Evolutionary conservation across 2,888 invertebrate genomes (phyloP), one percentile per base, ranked within the genome.

Genomic region (Dicyrtomina minuta): DNA sequence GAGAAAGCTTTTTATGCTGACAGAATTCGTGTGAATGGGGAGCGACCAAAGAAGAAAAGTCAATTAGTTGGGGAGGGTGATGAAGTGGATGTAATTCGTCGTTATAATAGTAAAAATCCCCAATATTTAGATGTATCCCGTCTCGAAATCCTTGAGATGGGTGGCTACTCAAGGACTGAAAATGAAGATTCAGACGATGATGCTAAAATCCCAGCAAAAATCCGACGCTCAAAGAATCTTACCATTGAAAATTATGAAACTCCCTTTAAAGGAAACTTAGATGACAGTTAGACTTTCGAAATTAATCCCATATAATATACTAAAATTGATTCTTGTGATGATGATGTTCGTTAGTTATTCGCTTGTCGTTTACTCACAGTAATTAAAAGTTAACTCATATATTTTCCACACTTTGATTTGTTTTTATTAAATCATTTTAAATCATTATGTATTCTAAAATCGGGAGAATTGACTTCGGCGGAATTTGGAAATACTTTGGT

Each of bases 1-100:
- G 93, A 93, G 80, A 85, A 86, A 64, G 82, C 88, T 60, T 91
- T 93, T 81, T 93, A 92, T 83, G 89, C 90, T 75, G 90, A 89
- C 79, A 90, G 87, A 84, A 87, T 93, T 72, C 86, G 91, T 79
- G 81, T 92, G 0, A 93, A 93, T 83, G 92, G 92, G 6, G 84
- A 86, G 74, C 91, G 90, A 80, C 82, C 91, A 0, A 73, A 84
- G 44, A 93, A 93, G 81, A 93, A 93, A 82, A 90, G 91, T 81
- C 80, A 81, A 17, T 81, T 84, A 78, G 89, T 92, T 81, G 83
- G 84, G 82, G 79, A 78, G 70, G 90, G 89, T 13, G 91, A 92
- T 83, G 91, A 91, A 83, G 84, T 93, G 72, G 93, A 93, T 83
- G 79, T 92, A 0, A 85, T 93, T 70, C 88, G 88, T 81, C 87